phyloP scores from a whole-genome alignment of 2,113 vertebrate genomes.

The Pavo muticus region DNA sequence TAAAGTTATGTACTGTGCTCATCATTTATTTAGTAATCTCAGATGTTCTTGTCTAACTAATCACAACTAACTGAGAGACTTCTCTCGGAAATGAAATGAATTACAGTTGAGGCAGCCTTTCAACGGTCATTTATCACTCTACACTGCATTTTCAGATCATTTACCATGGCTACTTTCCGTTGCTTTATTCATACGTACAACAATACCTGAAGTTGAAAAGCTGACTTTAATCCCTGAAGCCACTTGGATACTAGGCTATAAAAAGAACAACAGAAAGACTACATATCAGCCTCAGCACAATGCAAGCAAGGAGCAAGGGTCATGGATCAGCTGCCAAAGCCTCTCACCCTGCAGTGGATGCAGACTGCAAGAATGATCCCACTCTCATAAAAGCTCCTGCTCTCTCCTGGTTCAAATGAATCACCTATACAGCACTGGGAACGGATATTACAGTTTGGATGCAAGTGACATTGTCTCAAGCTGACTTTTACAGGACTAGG shows the following conservation, averaged over 20 bases:
- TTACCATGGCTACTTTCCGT: not conserved
- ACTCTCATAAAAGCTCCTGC: not conserved
- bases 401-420: not conserved
- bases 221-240: slow-evolving; percentile 32
- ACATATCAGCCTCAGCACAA: not conserved
- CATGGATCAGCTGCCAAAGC: slow-evolving; percentile 3
- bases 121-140: not conserved
- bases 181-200: not conserved
- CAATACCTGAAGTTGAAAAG: not conserved
- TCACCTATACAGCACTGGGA: not conserved
- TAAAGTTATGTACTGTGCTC: not conserved
- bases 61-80: not conserved
- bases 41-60: slow-evolving; percentile 5
- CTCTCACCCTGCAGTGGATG: not conserved
- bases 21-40: not conserved
- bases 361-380: not conserved
- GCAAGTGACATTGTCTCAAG: not conserved
- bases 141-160: slow-evolving; percentile 1
- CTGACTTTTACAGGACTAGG: not conserved
- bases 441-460: not conserved
- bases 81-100: not conserved
- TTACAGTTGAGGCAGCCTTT: not conserved
- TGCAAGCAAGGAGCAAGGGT: slow-evolving; percentile 12
- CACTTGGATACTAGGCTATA: not conserved
- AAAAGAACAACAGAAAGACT: slow-evolving; percentile 7